Evolutionary conservation across 2,797 vertebrate species (phyloP), one percentile per base, ranked within the genome.

Genomic region (Scomberomorus guttatus): DNA sequence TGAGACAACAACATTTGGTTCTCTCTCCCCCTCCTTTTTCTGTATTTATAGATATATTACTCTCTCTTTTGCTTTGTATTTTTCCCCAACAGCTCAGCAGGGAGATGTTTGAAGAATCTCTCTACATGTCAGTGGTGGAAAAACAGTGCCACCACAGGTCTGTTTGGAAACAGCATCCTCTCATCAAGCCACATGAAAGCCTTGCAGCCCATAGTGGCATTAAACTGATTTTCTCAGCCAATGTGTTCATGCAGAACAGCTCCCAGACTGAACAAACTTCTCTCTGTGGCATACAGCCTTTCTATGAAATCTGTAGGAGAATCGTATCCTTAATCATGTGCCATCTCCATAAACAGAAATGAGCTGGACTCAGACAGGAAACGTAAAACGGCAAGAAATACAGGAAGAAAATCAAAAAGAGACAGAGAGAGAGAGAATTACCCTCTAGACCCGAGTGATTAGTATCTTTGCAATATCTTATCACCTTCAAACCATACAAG

Each of bases 251-350:
- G 34, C 14, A 75, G 14, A 73, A 73, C 22, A 54, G 62, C 32
- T 34, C 5, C 52, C 9, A 86, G 55, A 61, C 75, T 64, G 50
- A 72, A 51, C 24, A 22, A 82, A 68, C 37, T 0, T 55, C 75
- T 73, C 22, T 78, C 59, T 29, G 32, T 64, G 79, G 65, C 48
- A 54, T 42, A 79, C 55, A 54, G 54, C 5, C 18, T 83, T 72
- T 6, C 55, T 82, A 61, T 77, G 62, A 91, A 92, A 94, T 74
- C 68, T 84, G 9, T 82, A 86, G 90, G 78, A 73, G 64, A 94
- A 95, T 94, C 90, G 93, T 92, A 92, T 91, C 89, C 91, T 94
- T 95, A 93, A 93, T 89, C 93, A 91, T 48, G 17, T 75, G 46
- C 46, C 37, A 77, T 80, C 64, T 52, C 74, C 82, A 71, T 37